Evolutionary conservation across 2,888 invertebrate species (phyloP).

Genomic region (Clostera curtula): DNA sequence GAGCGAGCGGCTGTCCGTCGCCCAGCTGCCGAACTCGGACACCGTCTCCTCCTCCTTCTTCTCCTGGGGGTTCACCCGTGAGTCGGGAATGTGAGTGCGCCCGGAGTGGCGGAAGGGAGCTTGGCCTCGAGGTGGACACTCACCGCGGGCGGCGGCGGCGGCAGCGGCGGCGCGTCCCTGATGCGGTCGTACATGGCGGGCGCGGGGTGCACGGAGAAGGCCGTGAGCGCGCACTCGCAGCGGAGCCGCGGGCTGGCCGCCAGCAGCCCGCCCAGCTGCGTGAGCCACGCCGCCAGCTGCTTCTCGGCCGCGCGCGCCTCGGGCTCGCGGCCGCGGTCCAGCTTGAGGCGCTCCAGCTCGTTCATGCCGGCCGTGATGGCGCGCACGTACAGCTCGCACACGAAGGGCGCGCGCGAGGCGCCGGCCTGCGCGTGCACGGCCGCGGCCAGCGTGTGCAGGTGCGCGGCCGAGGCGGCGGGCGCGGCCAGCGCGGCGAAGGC

Average conservation of each 20-base stretch:
- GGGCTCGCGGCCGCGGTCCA: constrained; percentile 58
- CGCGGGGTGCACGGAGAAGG: constrained; percentile 84
- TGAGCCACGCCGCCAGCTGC: constrained; percentile 76
- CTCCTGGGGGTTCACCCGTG: constrained; percentile 43
- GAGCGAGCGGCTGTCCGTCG: constrained; percentile 57
- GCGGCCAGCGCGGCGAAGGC: constrained; percentile 48
- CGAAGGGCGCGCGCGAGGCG: constrained; percentile 58
- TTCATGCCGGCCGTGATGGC: constrained; percentile 86
- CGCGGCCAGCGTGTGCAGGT: constrained; percentile 79
- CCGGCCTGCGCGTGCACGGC: constrained; percentile 47
- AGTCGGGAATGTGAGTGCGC: constrained; percentile 1
- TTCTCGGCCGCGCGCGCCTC: constrained; percentile 71
- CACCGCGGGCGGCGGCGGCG: constrained; percentile 7
- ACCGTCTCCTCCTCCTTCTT: constrained; percentile 29
- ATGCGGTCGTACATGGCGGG: constrained; percentile 75
- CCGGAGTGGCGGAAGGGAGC: background rate
- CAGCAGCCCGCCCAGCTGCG: constrained; percentile 77
- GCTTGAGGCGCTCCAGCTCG: constrained; percentile 79
- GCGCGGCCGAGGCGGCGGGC: constrained; percentile 78
- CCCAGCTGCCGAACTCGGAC: constrained; percentile 61
- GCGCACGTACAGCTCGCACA: constrained; percentile 82
- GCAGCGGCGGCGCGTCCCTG: constrained; percentile 40
- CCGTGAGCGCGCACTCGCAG: constrained; percentile 82
- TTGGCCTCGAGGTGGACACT: constrained; percentile 3
- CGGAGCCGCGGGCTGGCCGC: constrained; percentile 76